Conservation (phyloP, 2,113 vertebrate genomes). For the Heliornis fulica region DNA sequence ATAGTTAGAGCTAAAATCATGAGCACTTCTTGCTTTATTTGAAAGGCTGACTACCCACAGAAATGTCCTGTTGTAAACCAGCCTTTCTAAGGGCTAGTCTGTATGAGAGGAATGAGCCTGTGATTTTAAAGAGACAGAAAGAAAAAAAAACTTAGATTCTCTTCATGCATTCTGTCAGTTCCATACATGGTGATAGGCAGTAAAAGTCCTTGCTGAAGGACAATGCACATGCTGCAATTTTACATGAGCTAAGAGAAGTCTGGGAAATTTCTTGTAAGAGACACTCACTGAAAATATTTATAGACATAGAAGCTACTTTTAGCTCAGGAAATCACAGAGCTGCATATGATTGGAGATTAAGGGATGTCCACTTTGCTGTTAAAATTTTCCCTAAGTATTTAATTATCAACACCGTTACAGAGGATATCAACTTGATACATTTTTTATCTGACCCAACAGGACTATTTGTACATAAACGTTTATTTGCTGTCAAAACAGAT, state of each 20-base stretch:
- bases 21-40: background rate
- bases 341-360: background rate
- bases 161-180: background rate
- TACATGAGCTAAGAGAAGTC: background rate
- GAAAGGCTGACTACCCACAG: background rate
- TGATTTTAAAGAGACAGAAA: background rate
- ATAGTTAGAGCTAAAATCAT: background rate
- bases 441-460: background rate
- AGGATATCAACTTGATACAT: background rate
- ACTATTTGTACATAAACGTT: background rate
- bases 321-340: background rate
- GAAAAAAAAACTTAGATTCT: background rate
- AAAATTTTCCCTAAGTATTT: background rate
- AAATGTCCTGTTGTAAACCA: background rate
- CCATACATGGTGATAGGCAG: background rate
- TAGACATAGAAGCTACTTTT: background rate
- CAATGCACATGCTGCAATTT: background rate
- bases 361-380: background rate
- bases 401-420: background rate
- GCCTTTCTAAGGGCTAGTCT: background rate
- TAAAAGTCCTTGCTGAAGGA: background rate
- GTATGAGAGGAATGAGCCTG: background rate
- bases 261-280: background rate
- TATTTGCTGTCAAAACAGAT: background rate
- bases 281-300: background rate